Conservation (phyloP, 30 jellyfish, hydroid and myxozoan genomes). For the Haliclystus octoradiatus region DNA sequence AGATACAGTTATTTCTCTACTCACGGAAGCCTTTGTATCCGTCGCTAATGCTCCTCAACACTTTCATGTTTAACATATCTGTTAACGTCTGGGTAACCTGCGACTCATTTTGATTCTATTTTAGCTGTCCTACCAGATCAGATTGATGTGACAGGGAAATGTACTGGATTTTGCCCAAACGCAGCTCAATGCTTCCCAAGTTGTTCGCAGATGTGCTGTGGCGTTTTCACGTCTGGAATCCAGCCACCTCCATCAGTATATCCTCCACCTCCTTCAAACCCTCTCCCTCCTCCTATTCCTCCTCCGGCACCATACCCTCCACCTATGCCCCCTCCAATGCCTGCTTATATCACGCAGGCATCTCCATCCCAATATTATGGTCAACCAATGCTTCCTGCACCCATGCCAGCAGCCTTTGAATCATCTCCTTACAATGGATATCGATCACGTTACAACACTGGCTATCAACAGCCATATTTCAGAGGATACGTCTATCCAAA, state of each 20-base stretch:
- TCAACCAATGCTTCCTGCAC: not conserved
- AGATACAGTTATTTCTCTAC: too few species aligned
- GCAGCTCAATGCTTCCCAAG: not conserved
- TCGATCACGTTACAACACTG: not conserved
- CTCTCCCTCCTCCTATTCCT: not conserved
- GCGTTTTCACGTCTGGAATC: not conserved
- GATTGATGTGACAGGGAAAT: not conserved
- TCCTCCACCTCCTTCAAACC: not conserved
- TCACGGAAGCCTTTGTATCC: too few species aligned
- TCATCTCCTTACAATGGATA: not conserved
- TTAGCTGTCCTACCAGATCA: not conserved
- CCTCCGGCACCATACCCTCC: not conserved
- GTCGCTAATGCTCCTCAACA: too few species aligned
- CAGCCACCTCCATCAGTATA: not conserved
- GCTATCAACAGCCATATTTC: not conserved
- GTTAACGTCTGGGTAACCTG: too few species aligned
- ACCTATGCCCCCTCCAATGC: not conserved
- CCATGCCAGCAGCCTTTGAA: not conserved
- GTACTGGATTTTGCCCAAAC: not conserved
- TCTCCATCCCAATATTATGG: too few species aligned
- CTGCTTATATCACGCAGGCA: too few species aligned
- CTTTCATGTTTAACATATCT: too few species aligned
- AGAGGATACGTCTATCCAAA: not conserved
- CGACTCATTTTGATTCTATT: too few species aligned
- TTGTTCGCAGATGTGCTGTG: constrained; percentile 1